Conservation (phyloP, 2,113 vertebrate genomes). For the Oreochromis tanganicae region DNA sequence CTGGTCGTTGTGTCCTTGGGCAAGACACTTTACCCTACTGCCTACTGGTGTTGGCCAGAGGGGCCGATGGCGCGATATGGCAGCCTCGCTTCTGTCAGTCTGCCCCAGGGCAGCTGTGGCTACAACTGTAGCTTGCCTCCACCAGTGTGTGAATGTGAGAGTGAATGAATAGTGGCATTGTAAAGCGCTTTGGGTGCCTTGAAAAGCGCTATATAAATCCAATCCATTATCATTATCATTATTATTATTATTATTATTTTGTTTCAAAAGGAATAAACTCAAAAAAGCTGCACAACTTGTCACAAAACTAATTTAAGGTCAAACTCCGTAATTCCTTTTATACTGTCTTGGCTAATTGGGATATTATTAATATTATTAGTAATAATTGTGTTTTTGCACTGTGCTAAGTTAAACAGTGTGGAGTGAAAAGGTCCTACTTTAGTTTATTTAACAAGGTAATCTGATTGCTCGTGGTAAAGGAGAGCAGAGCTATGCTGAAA, state of each 20-base stretch:
- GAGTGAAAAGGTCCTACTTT: neutral
- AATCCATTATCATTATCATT: too few relatives aligned
- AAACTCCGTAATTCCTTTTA: neutral
- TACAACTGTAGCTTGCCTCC: too few relatives aligned
- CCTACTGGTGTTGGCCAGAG: too few relatives aligned
- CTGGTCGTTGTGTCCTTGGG: too few relatives aligned
- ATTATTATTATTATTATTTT: neutral
- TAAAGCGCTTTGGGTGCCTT: too few relatives aligned
- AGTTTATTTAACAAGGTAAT: neutral
- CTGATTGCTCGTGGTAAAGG: neutral
- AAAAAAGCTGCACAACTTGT: neutral
- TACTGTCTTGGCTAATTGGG: neutral
- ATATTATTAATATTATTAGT: neutral
- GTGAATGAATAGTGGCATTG: too few relatives aligned
- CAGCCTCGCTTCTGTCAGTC: too few relatives aligned
- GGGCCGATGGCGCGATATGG: too few relatives aligned
- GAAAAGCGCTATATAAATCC: too few relatives aligned
- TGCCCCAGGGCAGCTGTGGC: too few relatives aligned
- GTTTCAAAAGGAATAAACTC: neutral
- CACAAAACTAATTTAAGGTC: neutral
- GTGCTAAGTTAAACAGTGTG: neutral
- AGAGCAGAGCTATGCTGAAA: neutral
- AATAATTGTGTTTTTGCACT: neutral
- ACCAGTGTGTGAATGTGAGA: too few relatives aligned
- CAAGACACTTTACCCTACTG: too few relatives aligned